Base-by-base conservation (phyloP, 2,797 vertebrate genomes). In the Ctenopoma multispine region DNA sequence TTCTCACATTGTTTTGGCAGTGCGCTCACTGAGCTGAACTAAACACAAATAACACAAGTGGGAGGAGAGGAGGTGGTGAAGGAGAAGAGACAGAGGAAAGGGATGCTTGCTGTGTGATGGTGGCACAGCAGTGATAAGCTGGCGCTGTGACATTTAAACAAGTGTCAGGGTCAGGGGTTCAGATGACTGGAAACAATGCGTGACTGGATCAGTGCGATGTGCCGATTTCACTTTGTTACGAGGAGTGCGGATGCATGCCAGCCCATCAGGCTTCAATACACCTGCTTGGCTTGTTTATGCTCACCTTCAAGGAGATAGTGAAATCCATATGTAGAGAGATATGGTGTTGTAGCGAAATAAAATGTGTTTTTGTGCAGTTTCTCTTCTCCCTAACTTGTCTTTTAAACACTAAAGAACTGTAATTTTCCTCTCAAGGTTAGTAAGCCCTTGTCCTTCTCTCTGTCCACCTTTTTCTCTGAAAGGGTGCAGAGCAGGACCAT, bases 101-200 rank as follows among this genome's bases (percentile, higher is more conserved):
- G 17, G 68, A 65, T 15, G 63, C 43, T 69, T 11, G 20, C 57
- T 31, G 70, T 55, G 17, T 70, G 75, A 68, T 31, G 68, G 79
- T 12, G 69, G 69, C 71, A 27, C 75, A n/a, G 71, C 43, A 53
- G 71, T 67, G 81, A 87, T 82, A 88, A 84, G 86, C 75, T 62
- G 51, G 63, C 31, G 63, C 76, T 63, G 66, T 91, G 87, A 87
- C 89, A 89, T 90, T 92, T 89, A 80, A 89, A 90, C 84, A 85
- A 88, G 84, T 82, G 84, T 83, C 63, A n/a, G 83, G 83, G 82
- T 86, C 75, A n/a, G 7, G 23, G 71, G 81, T 76, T 80, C 77
- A 72, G 73, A 76, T 47, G 77, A 79, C 65, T 75, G 80, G 84
- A 85, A 90, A 85, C 85, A 85, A 87, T 62, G 66, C 65, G 24